These are phyloP conservation scores for Cryptoblepharus egeriae DNA, from an alignment of 2,797 vertebrate species.

Conservation along the genomic window DNA sequence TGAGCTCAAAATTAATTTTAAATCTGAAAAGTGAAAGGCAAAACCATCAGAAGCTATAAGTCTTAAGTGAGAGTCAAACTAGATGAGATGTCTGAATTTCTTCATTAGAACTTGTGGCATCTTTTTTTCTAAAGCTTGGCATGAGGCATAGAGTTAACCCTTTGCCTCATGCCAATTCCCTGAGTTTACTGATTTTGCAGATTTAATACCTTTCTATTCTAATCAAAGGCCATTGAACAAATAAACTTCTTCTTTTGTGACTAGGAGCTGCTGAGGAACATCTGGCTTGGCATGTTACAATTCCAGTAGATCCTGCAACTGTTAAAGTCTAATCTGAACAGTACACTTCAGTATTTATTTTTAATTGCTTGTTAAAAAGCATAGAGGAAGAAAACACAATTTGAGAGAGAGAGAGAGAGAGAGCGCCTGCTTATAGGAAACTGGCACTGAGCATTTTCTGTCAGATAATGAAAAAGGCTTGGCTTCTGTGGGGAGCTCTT, in stretches of 20 bases:
- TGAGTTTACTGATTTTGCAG: too few relatives aligned
- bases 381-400: neutral
- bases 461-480: neutral
- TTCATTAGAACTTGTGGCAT: neutral
- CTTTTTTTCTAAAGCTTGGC: too few relatives aligned
- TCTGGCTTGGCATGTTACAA: too few relatives aligned
- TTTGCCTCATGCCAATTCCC: too few relatives aligned
- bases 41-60: neutral
- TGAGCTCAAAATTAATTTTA: neutral
- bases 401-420: too few relatives aligned
- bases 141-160: too few relatives aligned
- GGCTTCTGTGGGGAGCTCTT: constrained; percentile 52
- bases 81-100: neutral
- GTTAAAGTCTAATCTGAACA: neutral
- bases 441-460: neutral
- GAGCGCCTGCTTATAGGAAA: too few relatives aligned
- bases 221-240: too few relatives aligned
- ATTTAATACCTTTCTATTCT: too few relatives aligned
- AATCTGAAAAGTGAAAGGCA: neutral
- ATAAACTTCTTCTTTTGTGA: too few relatives aligned
- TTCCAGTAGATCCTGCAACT: neutral
- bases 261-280: too few relatives aligned
- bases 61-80: neutral
- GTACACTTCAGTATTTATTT: neutral
- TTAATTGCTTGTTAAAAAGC: neutral